phyloP scores from a whole-genome alignment of 2,888 invertebrate species.

The Eurytoma californica region DNA sequence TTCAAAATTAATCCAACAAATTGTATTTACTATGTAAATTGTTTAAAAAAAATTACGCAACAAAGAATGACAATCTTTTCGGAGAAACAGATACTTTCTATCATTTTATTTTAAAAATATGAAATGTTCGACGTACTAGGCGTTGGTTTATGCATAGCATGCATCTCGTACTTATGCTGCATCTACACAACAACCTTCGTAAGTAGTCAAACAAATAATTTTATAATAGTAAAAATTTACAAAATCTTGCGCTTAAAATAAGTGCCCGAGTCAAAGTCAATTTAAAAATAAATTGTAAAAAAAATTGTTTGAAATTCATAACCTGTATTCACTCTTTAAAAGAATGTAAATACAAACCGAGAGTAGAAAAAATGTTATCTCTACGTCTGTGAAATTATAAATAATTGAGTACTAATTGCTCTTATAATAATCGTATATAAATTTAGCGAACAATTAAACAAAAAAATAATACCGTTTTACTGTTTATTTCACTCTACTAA shows the following conservation, averaged over 20 bases:
- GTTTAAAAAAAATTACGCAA: neutral
- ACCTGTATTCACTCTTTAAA: neutral
- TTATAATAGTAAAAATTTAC: too few species aligned
- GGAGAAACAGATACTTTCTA: neutral
- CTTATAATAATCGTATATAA: too few species aligned
- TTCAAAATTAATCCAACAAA: neutral
- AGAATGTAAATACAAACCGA: neutral
- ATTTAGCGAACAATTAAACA: too few species aligned
- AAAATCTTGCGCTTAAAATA: too few species aligned
- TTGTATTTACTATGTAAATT: neutral
- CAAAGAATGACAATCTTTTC: neutral
- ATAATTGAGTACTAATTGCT: too few species aligned
- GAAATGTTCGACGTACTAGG: slow-evolving; percentile 61
- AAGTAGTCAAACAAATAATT: slow-evolving; percentile 28
- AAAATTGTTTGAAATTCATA: too few species aligned
- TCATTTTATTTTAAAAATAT: neutral
- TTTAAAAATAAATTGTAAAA: too few species aligned
- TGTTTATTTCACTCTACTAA: too few species aligned
- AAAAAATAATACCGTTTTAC: too few species aligned
- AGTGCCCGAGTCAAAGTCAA: too few species aligned
- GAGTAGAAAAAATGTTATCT: too few species aligned
- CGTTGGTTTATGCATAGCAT: slow-evolving; percentile 60
- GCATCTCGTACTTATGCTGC: slow-evolving; percentile 61
- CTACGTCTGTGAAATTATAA: too few species aligned
- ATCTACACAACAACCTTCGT: slow-evolving; percentile 61